phyloP scores from a whole-genome alignment of 1,140 invertebrate genomes.

The Trichomalopsis sarcophagae region DNA sequence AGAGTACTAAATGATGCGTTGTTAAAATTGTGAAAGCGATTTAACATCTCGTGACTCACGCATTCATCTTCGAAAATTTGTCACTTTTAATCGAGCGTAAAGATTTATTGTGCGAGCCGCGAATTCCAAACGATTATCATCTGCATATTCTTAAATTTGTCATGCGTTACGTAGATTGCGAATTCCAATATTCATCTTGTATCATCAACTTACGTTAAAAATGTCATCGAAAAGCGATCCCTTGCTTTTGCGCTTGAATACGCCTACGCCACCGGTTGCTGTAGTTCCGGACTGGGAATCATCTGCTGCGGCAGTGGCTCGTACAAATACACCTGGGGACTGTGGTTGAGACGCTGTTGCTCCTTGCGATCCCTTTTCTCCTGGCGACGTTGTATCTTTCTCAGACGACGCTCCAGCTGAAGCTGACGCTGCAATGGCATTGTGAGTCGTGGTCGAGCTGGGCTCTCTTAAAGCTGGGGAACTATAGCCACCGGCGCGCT shows the following conservation, averaged over 20 bases:
- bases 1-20: no score
- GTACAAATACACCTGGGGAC: not conserved
- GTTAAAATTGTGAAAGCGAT: no score
- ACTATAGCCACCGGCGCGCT: conserved; percentile 19
- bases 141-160: no score
- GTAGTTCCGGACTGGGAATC: not conserved
- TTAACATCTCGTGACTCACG: no score
- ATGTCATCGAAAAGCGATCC: conserved; percentile 66
- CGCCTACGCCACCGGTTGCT: not conserved
- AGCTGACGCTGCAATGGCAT: conserved; percentile 30
- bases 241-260: conserved; percentile 44
- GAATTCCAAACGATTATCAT: no score
- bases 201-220: conserved; percentile 64
- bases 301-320: conserved; percentile 4
- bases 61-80: no score
- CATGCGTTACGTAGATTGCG: no score
- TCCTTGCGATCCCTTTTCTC: not conserved
- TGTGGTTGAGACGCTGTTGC: not conserved
- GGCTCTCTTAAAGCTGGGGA: conserved; percentile 17
- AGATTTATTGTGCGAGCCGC: no score
- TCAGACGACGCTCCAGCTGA: not conserved
- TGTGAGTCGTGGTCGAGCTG: conserved; percentile 7
- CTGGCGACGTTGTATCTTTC: not conserved
- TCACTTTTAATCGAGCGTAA: no score
- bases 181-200: not conserved